Base-by-base conservation (phyloP, 2,113 vertebrate species). In the Dipodomys spectabilis region DNA sequence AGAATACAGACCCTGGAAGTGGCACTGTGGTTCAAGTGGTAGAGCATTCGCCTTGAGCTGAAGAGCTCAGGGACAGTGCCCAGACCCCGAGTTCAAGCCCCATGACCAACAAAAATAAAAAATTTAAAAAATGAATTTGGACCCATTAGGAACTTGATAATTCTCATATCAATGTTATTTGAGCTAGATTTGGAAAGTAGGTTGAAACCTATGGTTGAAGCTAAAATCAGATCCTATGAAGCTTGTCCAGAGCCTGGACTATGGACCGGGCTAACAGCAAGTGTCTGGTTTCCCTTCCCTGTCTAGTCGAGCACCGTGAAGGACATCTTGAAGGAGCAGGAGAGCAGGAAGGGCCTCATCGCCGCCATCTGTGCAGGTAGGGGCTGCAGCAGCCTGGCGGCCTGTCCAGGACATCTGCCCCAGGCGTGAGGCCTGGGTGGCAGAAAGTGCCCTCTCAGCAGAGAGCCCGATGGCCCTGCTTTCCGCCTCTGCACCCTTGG, bases 311-410 rank as follows among this genome's bases (percentile, higher is more conserved):
- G 98, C 73, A 98, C 97, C 57, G 99, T 99, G 97, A 99, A 99
- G 95, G 99, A 99, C 45, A 92, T 99, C 90, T 96, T 99, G 97
- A 98, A 99, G 96, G 99, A 99, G 57, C 99, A 99, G 97, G 99
- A 99, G 90, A 97, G 96, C 97, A 98, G 98, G 95, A 99, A 99
- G 96, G 99, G 99, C 45, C 98, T 99, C 95, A 99, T 99, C 71
- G 99, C 99, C 45, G 99, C 99, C 94, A 99, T 99, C 97, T 99
- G 99, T 97, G 99, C 99, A 98, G 99, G 99, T 99, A 25, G 86
- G 78, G 20, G 30, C 62, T 11, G 44, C 13, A 0, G 49, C 13
- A 28, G 35, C 85, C 9, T n/a, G 25, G 28, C 1, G 27, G 72
- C n/a, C 75, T 35, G 20, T 4, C 53, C 20, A 27, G 73, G 27